Conservation (phyloP, 2,113 vertebrate species). For the Upupa epops region DNA sequence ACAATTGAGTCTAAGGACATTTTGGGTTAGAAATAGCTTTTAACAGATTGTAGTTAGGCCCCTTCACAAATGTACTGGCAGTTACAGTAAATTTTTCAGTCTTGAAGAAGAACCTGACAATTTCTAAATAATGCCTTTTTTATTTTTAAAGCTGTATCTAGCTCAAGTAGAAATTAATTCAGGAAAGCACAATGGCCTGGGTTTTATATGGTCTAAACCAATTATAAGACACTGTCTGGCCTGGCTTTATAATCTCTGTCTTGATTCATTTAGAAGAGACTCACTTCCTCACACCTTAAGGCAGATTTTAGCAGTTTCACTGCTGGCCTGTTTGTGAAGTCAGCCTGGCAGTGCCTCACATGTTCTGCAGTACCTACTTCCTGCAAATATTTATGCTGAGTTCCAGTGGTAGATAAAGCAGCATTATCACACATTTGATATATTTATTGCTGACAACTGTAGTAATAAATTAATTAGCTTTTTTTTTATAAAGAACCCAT, state of each 20-base stretch:
- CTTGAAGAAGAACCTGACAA: background rate
- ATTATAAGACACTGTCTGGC: background rate
- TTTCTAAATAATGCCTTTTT: background rate
- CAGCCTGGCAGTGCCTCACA: background rate
- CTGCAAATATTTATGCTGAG: background rate
- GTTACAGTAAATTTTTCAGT: background rate
- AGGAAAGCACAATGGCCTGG: background rate
- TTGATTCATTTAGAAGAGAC: background rate
- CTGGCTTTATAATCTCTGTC: background rate
- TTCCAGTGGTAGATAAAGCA: background rate
- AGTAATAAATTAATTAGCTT: conserved; percentile 26
- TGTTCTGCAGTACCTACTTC: background rate
- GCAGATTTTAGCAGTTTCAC: background rate
- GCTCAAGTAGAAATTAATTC: background rate
- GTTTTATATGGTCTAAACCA: background rate
- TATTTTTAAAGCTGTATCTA: background rate
- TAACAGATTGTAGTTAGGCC: background rate
- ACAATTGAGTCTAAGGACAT: background rate
- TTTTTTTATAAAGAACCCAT: background rate
- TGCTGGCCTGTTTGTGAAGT: background rate
- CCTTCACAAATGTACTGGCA: background rate
- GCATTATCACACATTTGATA: background rate
- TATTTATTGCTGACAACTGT: background rate
- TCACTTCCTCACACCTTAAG: background rate
- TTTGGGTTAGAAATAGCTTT: background rate